A percentile compares a stretch with the other conserved stretches of the same genome.
Evolutionary conservation across 2,888 invertebrate genomes (phyloP).

Genomic region (Andrena hattorfiana): DNA sequence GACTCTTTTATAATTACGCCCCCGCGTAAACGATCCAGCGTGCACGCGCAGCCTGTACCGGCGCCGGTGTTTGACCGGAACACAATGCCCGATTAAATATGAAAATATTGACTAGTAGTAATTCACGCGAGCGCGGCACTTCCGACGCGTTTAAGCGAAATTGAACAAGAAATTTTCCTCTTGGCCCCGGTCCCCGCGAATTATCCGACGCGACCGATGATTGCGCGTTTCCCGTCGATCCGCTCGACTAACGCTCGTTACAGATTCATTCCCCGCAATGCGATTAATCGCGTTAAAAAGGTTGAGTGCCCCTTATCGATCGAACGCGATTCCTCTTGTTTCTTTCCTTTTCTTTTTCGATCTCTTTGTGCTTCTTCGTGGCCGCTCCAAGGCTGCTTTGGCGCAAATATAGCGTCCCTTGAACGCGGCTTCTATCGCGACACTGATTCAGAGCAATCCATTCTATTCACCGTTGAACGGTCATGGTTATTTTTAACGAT

Average conservation of each 20-base stretch:
- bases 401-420: constrained; percentile 26
- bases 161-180: background rate
- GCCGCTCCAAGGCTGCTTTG: constrained; percentile 18
- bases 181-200: background rate
- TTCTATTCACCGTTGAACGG: constrained; percentile 9
- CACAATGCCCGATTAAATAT: constrained; percentile 22
- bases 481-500: constrained; percentile 7
- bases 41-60: background rate
- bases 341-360: background rate
- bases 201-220: background rate
- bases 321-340: constrained; percentile 15
- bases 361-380: background rate
- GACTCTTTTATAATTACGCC: constrained; percentile 49
- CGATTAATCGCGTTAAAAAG: constrained; percentile 55
- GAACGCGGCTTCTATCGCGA: constrained; percentile 1
- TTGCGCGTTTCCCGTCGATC: constrained; percentile 11
- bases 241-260: constrained; percentile 11
- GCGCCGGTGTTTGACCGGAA: no score
- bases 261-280: constrained; percentile 39
- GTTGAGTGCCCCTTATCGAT: constrained; percentile 48
- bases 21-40: constrained; percentile 1
- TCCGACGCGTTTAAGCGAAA: constrained; percentile 2
- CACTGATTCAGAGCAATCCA: constrained; percentile 11
- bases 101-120: background rate
- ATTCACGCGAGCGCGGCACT: background rate